Percentiles rank a stretch among this genome's conserved stretches.
Conservation (phyloP, 2,113 vertebrate genomes). For the Indicator maculatus region DNA sequence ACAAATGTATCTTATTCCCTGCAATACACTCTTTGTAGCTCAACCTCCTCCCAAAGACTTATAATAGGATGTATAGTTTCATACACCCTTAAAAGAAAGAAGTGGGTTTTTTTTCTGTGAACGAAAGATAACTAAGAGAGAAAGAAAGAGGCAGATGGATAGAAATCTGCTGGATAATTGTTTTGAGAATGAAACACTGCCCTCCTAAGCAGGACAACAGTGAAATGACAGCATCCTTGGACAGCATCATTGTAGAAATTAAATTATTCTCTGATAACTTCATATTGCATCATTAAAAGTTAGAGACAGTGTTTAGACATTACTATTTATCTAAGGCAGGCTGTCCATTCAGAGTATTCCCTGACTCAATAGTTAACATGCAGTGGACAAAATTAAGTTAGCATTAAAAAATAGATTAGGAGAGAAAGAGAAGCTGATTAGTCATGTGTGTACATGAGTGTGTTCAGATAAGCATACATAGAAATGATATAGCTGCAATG, state of each 20-base stretch:
- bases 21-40: neutral
- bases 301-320: neutral
- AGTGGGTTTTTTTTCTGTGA: neutral
- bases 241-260: constrained; percentile 8
- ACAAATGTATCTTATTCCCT: neutral
- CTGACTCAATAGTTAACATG: neutral
- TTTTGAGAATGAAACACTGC: neutral
- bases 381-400: neutral
- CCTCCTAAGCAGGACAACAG: constrained; percentile 1
- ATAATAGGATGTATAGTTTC: neutral
- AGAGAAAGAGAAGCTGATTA: neutral
- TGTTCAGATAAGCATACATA: neutral
- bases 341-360: neutral
- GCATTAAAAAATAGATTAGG: neutral
- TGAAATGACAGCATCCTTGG: neutral
- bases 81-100: neutral
- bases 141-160: neutral
- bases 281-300: neutral
- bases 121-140: neutral
- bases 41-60: neutral
- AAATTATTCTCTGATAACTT: neutral
- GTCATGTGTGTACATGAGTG: neutral
- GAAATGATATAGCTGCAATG: neutral
- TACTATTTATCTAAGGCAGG: neutral
- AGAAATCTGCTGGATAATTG: neutral